phyloP scores from a whole-genome alignment of 1,140 invertebrate genomes.

The Tribolium madens region DNA sequence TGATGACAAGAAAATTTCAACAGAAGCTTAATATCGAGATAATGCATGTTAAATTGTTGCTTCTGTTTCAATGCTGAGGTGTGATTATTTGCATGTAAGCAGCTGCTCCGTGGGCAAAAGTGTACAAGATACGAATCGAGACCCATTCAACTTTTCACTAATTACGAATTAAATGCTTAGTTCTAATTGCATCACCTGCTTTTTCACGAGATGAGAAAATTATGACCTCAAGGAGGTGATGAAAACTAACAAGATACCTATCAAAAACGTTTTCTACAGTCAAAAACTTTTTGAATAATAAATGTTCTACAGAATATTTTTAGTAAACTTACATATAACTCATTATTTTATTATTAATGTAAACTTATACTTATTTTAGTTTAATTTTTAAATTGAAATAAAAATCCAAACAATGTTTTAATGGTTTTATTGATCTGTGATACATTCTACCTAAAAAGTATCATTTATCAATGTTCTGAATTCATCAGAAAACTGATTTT shows the following conservation, averaged over 20 bases:
- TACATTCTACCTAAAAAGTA: too few species aligned
- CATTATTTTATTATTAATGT: neutral
- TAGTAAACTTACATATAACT: neutral
- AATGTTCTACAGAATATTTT: neutral
- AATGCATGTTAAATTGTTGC: slow-evolving; percentile 32
- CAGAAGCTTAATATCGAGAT: slow-evolving; percentile 18
- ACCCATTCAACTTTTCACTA: neutral
- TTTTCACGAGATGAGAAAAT: neutral
- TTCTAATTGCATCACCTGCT: slow-evolving; percentile 12
- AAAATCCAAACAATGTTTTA: too few species aligned
- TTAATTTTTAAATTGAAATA: too few species aligned
- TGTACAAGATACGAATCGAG: neutral
- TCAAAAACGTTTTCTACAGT: neutral
- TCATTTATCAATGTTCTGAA: neutral
- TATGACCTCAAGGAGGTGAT: neutral
- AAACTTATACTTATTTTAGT: neutral
- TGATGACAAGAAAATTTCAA: slow-evolving; percentile 3
- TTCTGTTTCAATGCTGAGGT: slow-evolving; percentile 25
- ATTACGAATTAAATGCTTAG: slow-evolving; percentile 3
- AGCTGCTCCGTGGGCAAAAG: slow-evolving; percentile 7
- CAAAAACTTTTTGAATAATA: too few species aligned
- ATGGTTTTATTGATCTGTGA: too few species aligned
- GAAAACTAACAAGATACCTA: neutral
- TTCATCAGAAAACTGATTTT: neutral
- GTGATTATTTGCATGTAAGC: slow-evolving; percentile 34